Percentiles rank a stretch among this genome's conserved stretches.
phyloP scores from a whole-genome alignment of 2,113 vertebrate species.

The Hippocampus comes region DNA sequence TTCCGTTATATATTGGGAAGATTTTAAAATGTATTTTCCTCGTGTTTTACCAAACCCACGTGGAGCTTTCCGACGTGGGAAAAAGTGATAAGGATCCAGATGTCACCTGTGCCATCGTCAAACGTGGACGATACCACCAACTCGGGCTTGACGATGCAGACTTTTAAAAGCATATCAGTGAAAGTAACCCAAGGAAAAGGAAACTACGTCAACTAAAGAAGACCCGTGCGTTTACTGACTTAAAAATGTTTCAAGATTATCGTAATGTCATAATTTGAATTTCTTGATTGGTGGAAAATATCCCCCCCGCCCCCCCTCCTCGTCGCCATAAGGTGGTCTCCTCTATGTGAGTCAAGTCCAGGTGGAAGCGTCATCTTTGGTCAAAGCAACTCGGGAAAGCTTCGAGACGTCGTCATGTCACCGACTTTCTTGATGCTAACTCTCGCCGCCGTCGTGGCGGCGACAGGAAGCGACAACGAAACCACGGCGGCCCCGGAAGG shows the following conservation, averaged over 20 bases:
- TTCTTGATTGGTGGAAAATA: background rate
- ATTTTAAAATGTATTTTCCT: background rate
- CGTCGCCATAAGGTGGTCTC: background rate
- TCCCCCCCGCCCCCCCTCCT: background rate
- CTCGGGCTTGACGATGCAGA: too few species aligned
- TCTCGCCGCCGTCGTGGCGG: background rate
- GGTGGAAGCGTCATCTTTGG: background rate
- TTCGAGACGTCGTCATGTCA: background rate
- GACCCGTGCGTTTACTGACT: background rate
- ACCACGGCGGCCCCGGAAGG: background rate
- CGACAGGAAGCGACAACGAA: background rate
- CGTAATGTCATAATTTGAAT: background rate
- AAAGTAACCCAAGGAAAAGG: background rate
- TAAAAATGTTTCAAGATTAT: background rate
- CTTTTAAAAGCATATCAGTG: background rate
- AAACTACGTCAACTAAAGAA: background rate
- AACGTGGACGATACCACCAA: background rate
- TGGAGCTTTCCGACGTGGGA: background rate
- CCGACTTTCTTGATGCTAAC: background rate
- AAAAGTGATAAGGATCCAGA: background rate
- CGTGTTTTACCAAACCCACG: background rate
- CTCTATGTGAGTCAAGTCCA: background rate
- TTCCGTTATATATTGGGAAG: background rate
- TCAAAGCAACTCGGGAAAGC: background rate
- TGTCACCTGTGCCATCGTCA: background rate